Percentiles rank a stretch among this genome's conserved stretches.
These are phyloP conservation scores for Thalpophila matura DNA, from an alignment of 2,888 invertebrate species.

Conservation along the genomic window DNA sequence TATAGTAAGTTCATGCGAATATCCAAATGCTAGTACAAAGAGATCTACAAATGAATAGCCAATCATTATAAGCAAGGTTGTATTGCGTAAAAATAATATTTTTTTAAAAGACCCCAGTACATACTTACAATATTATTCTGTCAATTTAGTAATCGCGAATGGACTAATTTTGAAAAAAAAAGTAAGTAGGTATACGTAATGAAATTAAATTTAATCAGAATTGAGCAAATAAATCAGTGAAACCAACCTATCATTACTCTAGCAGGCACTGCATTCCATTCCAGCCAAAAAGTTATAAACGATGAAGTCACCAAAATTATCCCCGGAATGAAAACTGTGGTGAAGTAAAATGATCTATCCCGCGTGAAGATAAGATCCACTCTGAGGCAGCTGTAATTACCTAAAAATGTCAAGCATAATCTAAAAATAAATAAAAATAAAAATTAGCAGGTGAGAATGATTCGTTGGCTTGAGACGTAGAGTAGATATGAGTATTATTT, in stretches of 20 bases:
- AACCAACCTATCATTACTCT: conserved; percentile 98
- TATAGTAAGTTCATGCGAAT: conserved; percentile 42
- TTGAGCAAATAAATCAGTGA: conserved; percentile 72
- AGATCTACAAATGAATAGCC: conserved; percentile 48
- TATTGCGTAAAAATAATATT: conserved; percentile 23
- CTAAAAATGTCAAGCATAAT: conserved; percentile 91
- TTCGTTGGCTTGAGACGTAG: conserved; percentile 61
- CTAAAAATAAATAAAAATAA: conserved; percentile 79
- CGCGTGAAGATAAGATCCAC: conserved; percentile 98
- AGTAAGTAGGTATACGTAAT: conserved; percentile 21
- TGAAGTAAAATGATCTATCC: conserved; percentile 99
- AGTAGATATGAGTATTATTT: conserved; percentile 64
- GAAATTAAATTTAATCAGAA: conserved; percentile 33
- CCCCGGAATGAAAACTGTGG: conserved; percentile 98
- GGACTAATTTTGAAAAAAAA: conserved; percentile 14
- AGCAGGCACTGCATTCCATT: conserved; percentile 99
- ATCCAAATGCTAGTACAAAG: conserved; percentile 38
- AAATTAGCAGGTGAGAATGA: conserved; percentile 66
- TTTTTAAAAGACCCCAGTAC: conserved; percentile 22
- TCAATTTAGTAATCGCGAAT: conserved; percentile 30
- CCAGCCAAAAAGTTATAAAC: conserved; percentile 99
- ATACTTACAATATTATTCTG: conserved; percentile 36
- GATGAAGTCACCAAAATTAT: conserved; percentile 99
- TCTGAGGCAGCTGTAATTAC: conserved; percentile 98
- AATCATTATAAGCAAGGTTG: conserved; percentile 46